These are phyloP conservation scores for Astreopora myriophthalma DNA, from an alignment of 64 coral and sea anemone species.

Conservation along the genomic window DNA sequence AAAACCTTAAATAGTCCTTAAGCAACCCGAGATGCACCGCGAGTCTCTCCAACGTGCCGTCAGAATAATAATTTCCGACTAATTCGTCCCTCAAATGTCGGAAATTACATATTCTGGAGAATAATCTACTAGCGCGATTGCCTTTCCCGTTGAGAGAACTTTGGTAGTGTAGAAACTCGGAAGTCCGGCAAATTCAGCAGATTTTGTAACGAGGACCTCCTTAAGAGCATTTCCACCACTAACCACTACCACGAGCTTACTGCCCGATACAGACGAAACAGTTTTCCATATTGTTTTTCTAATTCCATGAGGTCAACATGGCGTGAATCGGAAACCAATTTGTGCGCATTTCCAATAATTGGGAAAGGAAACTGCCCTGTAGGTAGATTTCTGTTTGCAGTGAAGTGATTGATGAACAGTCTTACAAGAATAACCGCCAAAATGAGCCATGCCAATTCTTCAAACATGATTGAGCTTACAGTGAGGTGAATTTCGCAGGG, in stretches of 20 bases:
- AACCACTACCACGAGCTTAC: neutral
- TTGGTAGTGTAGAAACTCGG: neutral
- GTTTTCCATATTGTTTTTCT: neutral
- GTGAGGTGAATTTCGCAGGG: too few species aligned
- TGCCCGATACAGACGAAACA: neutral
- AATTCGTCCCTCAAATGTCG: too few species aligned
- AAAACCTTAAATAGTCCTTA: too few species aligned
- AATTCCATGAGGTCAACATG: neutral
- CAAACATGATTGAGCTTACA: neutral
- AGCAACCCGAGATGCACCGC: too few species aligned
- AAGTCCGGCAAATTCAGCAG: neutral
- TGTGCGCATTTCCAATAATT: neutral
- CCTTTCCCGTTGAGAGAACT: neutral
- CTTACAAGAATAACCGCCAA: neutral
- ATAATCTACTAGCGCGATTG: conserved; percentile 12
- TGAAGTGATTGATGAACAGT: neutral
- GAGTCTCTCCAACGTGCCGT: too few species aligned
- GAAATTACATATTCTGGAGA: too few species aligned
- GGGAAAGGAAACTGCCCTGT: neutral
- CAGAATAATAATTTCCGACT: too few species aligned
- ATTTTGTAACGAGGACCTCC: neutral
- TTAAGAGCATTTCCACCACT: neutral
- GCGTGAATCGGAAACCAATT: neutral
- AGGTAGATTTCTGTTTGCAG: neutral
- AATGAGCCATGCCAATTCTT: neutral